Evolutionary conservation across 1,140 invertebrate species (phyloP).

Genomic region (Conus betulinus): DNA sequence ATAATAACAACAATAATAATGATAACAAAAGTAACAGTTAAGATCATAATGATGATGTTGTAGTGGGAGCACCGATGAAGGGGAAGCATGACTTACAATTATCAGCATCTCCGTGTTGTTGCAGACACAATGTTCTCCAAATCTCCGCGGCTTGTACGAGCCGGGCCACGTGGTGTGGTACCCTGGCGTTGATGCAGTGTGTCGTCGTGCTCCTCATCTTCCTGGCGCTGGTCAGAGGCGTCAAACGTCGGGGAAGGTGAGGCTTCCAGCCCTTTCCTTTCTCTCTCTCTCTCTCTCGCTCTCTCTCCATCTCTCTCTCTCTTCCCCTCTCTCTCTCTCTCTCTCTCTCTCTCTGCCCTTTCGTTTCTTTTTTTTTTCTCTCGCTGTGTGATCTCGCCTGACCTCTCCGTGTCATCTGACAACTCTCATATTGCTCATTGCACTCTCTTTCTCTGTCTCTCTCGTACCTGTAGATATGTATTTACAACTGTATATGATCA

Average conservation of each 20-base stretch:
- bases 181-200: conserved; percentile 89
- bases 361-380: too few species aligned
- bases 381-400: too few species aligned
- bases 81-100: background rate
- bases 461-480: too few species aligned
- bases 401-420: too few species aligned
- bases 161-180: conserved; percentile 94
- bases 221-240: conserved; percentile 97
- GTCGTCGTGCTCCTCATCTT: conserved; percentile 95
- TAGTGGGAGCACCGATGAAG: background rate
- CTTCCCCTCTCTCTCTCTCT: background rate
- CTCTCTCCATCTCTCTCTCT: too few species aligned
- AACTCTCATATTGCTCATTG: too few species aligned
- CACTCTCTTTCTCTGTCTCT: too few species aligned
- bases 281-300: background rate
- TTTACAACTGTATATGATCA: too few species aligned
- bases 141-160: conserved; percentile 90
- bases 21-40: background rate
- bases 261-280: background rate
- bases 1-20: background rate
- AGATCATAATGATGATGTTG: background rate
- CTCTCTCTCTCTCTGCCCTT: too few species aligned
- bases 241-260: conserved; percentile 92
- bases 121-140: conserved; percentile 79
- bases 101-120: background rate